Base-by-base conservation (phyloP, 2,113 vertebrate genomes). In the Vireo altiloquus region DNA sequence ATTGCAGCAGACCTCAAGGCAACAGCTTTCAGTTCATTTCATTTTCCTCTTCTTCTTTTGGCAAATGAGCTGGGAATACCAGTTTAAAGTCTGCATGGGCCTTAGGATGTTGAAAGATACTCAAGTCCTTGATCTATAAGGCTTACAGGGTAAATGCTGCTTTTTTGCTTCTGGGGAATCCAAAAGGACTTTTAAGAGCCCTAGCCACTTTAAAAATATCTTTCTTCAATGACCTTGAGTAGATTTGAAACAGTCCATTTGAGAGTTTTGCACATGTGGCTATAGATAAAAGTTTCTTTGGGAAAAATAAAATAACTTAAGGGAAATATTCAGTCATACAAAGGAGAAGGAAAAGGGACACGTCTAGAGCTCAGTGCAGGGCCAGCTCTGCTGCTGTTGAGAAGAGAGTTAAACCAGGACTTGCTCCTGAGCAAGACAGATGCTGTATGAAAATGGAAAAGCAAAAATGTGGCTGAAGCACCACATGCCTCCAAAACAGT, bases 111-210 rank as follows among this genome's bases (percentile, higher is more conserved):
- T 95, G 84, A 96, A 97, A 97, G 95, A 93, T 81, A 91, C 88
- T 88, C 61, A 72, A 92, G 50, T 88, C 82, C 90, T 97, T 96
- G 94, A 96, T 91, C 94, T 96, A 83, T 33, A 96, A 70, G 94
- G 75, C 93, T 97, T 94, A 93, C 49, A 88, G 76, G 84, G 70
- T 94, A 95, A 95, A 87, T 94, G 89, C 61, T 87, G 89, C 94
- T 77, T 80, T 94, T 90, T 83, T 37, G 94, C 68, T 97, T 97
- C 96, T 98, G 88, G 94, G 96, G 96, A 97, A 96, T 96, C 96
- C 94, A 95, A 95, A 89, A 93, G 81, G 92, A 89, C 69, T 95
- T 94, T 94, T 86, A 94, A 95, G 88, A 95, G 95, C 88, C 86
- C 57, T 57, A 89, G 57, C 53, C 84, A 82, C 90, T 94, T 96